Evolutionary conservation across 2,888 invertebrate genomes (phyloP).

Genomic region (Melolontha melolontha): DNA sequence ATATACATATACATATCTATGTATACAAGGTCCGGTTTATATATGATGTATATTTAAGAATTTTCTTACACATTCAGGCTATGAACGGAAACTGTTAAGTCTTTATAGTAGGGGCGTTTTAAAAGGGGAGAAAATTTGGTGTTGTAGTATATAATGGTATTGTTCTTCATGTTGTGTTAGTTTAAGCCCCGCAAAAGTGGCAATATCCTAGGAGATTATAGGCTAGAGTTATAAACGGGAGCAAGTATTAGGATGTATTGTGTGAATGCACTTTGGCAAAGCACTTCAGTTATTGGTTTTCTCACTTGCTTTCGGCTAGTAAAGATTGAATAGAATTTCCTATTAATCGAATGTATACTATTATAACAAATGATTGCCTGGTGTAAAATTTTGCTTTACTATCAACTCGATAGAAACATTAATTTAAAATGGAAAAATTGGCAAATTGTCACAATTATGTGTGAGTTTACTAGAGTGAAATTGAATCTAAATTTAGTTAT

Average conservation of each 20-base stretch:
- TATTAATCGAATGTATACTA: no score
- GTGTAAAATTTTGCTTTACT: no score
- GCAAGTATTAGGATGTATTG: constrained; percentile 48
- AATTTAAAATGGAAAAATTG: no score
- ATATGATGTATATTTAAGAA: not conserved
- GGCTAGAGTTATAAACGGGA: constrained; percentile 39
- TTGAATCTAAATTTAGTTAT: no score
- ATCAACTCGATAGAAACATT: no score
- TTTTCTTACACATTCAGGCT: constrained; percentile 2
- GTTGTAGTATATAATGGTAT: not conserved
- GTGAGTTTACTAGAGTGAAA: no score
- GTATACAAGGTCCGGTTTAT: no score
- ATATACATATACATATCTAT: no score
- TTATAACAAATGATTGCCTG: no score
- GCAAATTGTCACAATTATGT: no score
- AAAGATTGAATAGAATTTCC: no score
- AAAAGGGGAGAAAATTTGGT: not conserved
- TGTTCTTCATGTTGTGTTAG: constrained; percentile 2
- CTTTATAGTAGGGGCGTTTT: not conserved
- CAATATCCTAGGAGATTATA: constrained; percentile 51
- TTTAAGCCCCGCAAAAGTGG: constrained; percentile 44
- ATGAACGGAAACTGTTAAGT: not conserved
- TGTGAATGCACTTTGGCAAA: not conserved
- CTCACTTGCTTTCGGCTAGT: no score
- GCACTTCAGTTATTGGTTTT: constrained; percentile 14